These are phyloP conservation scores for Amblyteles armatorius DNA, from an alignment of 2,888 invertebrate species.

Conservation along the genomic window DNA sequence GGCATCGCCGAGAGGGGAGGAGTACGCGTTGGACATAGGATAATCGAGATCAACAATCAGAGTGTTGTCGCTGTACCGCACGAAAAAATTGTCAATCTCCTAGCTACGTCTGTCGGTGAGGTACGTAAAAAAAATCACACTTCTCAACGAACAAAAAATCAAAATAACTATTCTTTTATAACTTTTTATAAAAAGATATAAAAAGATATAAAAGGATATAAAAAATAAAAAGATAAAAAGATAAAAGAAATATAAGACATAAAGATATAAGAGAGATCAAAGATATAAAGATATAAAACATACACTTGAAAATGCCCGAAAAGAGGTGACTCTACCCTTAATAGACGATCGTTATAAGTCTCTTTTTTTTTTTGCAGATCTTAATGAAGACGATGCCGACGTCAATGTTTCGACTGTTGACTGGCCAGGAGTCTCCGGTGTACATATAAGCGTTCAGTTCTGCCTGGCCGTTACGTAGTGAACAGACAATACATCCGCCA, in stretches of 20 bases:
- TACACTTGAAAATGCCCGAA: too few species aligned
- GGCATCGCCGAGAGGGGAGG: conserved; percentile 99
- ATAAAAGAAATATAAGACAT: too few species aligned
- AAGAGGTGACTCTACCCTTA: background rate
- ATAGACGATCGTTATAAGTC: conserved; percentile 16
- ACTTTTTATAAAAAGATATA: background rate
- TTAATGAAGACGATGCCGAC: conserved; percentile 99
- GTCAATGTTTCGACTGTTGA: conserved; percentile 99
- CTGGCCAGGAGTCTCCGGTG: conserved; percentile 99
- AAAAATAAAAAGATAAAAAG: too few species aligned
- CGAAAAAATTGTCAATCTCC: conserved; percentile 99
- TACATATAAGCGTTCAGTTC: conserved; percentile 91
- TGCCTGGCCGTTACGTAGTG: conserved; percentile 81
- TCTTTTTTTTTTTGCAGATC: conserved; percentile 89
- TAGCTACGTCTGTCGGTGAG: conserved; percentile 99
- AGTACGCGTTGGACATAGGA: conserved; percentile 99
- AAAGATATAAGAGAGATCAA: too few species aligned
- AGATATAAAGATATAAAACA: too few species aligned
- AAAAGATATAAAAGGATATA: too few species aligned
- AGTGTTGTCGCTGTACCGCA: conserved; percentile 99
- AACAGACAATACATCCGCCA: conserved; percentile 84
- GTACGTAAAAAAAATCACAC: conserved; percentile 85
- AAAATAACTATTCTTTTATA: background rate
- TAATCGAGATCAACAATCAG: conserved; percentile 99
- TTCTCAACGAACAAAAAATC: conserved; percentile 20